Base-by-base conservation (phyloP, 2,888 invertebrate genomes). In the Drosophila dives region DNA sequence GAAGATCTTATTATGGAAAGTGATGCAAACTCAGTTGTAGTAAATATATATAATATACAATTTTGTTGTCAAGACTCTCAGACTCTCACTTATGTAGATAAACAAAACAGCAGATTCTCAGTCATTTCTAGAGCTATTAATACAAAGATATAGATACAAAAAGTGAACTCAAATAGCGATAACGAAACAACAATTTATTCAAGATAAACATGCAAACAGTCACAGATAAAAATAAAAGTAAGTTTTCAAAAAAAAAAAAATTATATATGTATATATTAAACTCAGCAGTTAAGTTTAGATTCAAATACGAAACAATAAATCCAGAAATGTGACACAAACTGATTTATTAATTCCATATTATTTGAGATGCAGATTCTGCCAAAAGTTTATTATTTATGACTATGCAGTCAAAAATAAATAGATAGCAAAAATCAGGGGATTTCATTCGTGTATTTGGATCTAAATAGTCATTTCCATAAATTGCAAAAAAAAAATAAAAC, bases 401-500 rank as follows among this genome's bases (percentile, higher is more conserved):
- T 12, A 15, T 12, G 12, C 20, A 7, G 42, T 20, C 2, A 6
- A 7, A 42, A 12, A 42, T 42, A 45, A 20, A 12, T 12, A 20
- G 12, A 45, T 42, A 42, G 7, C 2, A 2, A 23, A 45, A 45
- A 20, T 6, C 11, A 23, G 49, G n/a, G 17, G n/a, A 29, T 50
- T 50, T 17, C 29, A 29, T 50, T 29, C 17, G 11, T 6, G 5
- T 50, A 29, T 10, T 0, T 26, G 49, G 8, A 49, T 17, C 11
- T 6, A 17, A 0, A 17, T 6, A 23, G 45, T 50, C 6, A 50
- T 26, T 29, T 50, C 3, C 17, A 23, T 17, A 12, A 17, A 64
- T 61, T 11, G 29, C 40, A 51, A 62, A 23, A 29, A 60, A 58
- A 32, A 61, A 33, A 61, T 11, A 40, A 11, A 11, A 15, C 2